phyloP scores from a whole-genome alignment of 2,113 vertebrate genomes.

The Echinops telfairi region DNA sequence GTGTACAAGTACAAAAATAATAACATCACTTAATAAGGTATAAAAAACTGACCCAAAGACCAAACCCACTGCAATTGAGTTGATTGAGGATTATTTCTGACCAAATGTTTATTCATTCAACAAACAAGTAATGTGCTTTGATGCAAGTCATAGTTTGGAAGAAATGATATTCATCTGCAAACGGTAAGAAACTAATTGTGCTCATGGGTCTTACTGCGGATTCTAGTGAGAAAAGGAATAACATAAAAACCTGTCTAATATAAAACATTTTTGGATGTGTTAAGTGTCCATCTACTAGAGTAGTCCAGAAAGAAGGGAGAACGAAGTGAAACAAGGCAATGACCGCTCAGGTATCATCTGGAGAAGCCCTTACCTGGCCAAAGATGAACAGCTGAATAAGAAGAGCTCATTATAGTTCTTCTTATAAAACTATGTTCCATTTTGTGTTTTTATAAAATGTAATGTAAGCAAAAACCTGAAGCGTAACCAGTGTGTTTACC shows the following conservation, averaged over 20 bases:
- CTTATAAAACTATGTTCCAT: neutral
- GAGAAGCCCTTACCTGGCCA: neutral
- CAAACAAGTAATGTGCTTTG: neutral
- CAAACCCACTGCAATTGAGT: too few species aligned
- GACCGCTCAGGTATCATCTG: neutral
- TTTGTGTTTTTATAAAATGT: neutral
- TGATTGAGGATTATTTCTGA: neutral
- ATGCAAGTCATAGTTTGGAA: neutral
- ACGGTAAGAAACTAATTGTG: neutral
- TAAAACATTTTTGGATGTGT: neutral
- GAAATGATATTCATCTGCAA: neutral
- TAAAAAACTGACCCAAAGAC: neutral
- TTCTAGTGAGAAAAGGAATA: neutral
- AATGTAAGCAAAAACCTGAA: constrained; percentile 4
- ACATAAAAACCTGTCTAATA: neutral
- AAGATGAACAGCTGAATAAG: neutral
- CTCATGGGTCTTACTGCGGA: neutral
- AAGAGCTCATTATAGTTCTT: neutral
- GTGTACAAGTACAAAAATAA: neutral
- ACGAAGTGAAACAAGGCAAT: neutral
- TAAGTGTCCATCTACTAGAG: neutral
- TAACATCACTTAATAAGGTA: neutral
- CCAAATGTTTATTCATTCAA: neutral
- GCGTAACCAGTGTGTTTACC: neutral
- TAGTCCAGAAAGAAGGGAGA: neutral